phyloP scores from a whole-genome alignment of 2,888 invertebrate genomes.

The Pachliopta kotzebuea region DNA sequence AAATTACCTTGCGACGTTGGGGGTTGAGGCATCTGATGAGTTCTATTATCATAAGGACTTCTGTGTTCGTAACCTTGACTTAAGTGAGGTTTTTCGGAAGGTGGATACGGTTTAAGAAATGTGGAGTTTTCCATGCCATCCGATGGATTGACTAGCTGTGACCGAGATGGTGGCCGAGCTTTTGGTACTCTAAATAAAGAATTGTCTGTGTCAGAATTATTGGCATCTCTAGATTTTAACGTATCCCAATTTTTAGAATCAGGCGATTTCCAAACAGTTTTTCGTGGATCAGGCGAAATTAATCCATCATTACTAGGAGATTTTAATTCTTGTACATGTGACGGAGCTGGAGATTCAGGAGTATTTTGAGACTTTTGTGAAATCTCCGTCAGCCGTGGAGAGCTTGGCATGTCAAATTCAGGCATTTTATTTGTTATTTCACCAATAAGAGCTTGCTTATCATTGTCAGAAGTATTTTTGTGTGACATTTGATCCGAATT shows the following conservation, averaged over 20 bases:
- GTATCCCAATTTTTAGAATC: slow-evolving; percentile 72
- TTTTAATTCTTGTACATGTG: slow-evolving; percentile 63
- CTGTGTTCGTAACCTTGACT: slow-evolving; percentile 70
- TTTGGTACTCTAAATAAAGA: slow-evolving; percentile 83
- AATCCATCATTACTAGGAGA: slow-evolving; percentile 60
- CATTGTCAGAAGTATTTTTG: slow-evolving; percentile 52
- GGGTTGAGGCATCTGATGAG: slow-evolving; percentile 49
- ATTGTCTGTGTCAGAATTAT: slow-evolving; percentile 66
- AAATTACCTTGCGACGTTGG: slow-evolving; percentile 60
- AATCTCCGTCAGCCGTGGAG: slow-evolving; percentile 69
- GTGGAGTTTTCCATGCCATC: slow-evolving; percentile 76
- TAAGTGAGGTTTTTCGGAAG: slow-evolving; percentile 69
- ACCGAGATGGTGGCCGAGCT: slow-evolving; percentile 83
- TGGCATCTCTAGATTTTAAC: slow-evolving; percentile 61
- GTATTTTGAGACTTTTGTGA: slow-evolving; percentile 68
- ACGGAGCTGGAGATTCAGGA: slow-evolving; percentile 62
- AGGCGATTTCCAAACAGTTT: slow-evolving; percentile 73
- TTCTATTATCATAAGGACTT: slow-evolving; percentile 65
- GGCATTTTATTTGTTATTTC: slow-evolving; percentile 62
- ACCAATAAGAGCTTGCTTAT: slow-evolving; percentile 53
- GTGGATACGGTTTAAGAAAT: slow-evolving; percentile 83
- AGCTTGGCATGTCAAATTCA: slow-evolving; percentile 72
- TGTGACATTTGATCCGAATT: slow-evolving; percentile 57
- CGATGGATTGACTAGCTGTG: slow-evolving; percentile 70
- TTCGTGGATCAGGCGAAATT: slow-evolving; percentile 54